A percentile compares a stretch with the other conserved stretches of the same genome.
phyloP scores from a whole-genome alignment of 2,888 invertebrate genomes.

The Lomographa bimaculata region DNA sequence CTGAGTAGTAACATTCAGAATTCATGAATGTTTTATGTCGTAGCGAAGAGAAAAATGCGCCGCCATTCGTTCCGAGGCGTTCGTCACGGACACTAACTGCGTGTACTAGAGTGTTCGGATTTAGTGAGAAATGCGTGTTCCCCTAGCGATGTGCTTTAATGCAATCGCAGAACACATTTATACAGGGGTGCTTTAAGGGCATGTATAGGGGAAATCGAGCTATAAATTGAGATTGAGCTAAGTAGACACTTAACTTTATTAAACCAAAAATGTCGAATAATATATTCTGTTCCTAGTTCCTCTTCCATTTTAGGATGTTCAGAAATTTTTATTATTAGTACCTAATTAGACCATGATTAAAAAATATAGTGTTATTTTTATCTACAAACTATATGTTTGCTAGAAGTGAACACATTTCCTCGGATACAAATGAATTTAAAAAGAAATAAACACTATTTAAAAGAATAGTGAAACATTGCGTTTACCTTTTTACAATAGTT shows the following conservation, averaged over 20 bases:
- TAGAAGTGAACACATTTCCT: no score
- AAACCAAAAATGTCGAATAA: no score
- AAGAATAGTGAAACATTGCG: no score
- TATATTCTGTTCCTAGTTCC: no score
- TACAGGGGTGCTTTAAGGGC: constrained; percentile 25
- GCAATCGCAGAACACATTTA: constrained; percentile 59
- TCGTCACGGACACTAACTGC: constrained; percentile 78
- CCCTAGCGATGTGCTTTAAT: constrained; percentile 49
- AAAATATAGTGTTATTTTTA: no score
- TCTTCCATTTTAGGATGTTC: no score
- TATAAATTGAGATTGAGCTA: constrained; percentile 2
- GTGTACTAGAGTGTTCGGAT: constrained; percentile 73
- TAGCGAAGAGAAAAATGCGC: constrained; percentile 72
- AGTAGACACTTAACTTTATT: not conserved
- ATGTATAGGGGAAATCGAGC: constrained; percentile 5
- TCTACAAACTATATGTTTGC: no score
- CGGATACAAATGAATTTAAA: no score
- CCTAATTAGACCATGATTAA: no score
- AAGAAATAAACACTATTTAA: no score
- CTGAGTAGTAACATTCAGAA: constrained; percentile 68
- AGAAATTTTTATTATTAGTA: no score
- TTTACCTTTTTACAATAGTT: no score
- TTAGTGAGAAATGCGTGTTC: constrained; percentile 66
- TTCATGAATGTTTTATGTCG: constrained; percentile 72
- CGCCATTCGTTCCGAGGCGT: constrained; percentile 65